Conservation (phyloP, 2,113 vertebrate genomes). For the Macaca nemestrina region DNA sequence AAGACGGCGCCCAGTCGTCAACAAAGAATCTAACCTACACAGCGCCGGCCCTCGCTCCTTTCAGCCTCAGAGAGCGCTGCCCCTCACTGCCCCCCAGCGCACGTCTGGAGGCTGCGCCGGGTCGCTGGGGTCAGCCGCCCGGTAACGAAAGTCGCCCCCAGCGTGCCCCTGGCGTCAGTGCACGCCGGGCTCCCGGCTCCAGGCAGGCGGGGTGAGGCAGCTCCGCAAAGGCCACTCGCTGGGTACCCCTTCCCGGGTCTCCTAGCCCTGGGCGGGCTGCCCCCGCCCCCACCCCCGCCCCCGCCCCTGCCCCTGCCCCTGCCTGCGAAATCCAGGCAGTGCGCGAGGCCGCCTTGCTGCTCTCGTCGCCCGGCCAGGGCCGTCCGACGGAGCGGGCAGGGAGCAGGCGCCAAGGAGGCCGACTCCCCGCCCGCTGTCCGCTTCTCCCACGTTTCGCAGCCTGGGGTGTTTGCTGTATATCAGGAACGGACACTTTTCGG, state of each 20-base stretch:
- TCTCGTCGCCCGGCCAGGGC: rapidly evolving
- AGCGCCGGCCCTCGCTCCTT: not conserved
- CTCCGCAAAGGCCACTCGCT: not conserved
- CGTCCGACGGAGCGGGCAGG: not conserved
- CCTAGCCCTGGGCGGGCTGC: not conserved
- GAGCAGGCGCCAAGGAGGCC: not conserved
- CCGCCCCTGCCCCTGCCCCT: too few species aligned
- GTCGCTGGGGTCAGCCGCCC: not conserved
- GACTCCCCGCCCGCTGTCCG: not conserved
- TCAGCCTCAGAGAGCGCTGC: not conserved
- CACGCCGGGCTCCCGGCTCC: not conserved
- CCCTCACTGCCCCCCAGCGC: not conserved
- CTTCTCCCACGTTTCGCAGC: not conserved
- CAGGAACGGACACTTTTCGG: not conserved
- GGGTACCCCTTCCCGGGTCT: not conserved
- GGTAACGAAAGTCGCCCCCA: not conserved
- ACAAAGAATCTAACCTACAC: not conserved
- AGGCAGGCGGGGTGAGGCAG: not conserved
- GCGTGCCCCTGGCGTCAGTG: not conserved
- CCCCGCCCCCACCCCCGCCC: too few species aligned
- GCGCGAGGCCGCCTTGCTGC: not conserved
- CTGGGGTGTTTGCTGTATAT: not conserved
- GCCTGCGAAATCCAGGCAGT: rapidly evolving
- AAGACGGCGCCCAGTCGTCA: not conserved
- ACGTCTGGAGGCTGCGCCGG: not conserved